Evolutionary conservation across 2,797 vertebrate species (phyloP), one percentile per base, ranked within the genome.

Genomic region (Darevskia nairensis): DNA sequence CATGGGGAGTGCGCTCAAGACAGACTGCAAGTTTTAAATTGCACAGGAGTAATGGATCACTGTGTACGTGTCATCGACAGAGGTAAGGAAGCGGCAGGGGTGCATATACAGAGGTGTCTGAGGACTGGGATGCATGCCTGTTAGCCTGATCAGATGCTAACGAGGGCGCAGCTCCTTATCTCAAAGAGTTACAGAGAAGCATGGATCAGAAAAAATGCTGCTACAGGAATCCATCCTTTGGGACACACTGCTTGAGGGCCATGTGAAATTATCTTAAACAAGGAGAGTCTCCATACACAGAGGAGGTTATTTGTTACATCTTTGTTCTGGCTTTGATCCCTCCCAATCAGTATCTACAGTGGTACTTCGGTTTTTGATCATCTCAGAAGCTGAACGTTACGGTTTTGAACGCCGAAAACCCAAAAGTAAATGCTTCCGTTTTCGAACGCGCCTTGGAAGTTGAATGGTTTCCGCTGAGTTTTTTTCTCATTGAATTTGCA

Each of bases 21-120:
- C 21, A 46, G 41, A 32, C 6, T 4, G 68, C 50, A 66, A 9
- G 29, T 29, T 46, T 46, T 89, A 76, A 35, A 21, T 9, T 89
- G 82, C 55, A 64, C 76, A 0, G 87, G 87, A 71, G 27, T 13
- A 29, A 84, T 89, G 87, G 59, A 89, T 64, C 68, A 23, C 5
- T 89, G 87, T 50, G 11, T 89, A 9, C 50, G 32, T 8, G 23
- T 89, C 87, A 29, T 80, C 17, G 17, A 25, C 50, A 41, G 1
- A 74, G 75, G 82, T 88, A 84, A 88, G 39, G 19, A 55, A 15
- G 17, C 1, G 2, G 39, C 50, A 41, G 39, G 39, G 39, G 39
- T 41, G 39, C 1, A 1, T 44, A 44, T 44, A 44, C 8, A 1
- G 8, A 44, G 4, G 25, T n/a, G n/a, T 2, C 1, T 5, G 5